Base-by-base conservation (phyloP, 1,140 invertebrate species). In the Pissodes strobi region DNA sequence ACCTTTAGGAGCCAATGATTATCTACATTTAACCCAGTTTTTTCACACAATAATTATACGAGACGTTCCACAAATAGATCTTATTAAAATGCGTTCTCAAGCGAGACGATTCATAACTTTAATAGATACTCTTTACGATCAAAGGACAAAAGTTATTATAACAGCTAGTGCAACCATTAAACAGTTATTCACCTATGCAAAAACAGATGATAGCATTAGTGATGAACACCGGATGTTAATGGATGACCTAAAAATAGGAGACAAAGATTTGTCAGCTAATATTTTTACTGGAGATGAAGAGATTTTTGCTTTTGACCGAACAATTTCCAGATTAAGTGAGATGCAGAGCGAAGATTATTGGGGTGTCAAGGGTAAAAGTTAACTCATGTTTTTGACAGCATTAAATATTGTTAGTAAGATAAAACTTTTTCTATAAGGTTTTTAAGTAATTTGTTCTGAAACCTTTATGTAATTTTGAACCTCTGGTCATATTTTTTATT, bases 241-340 rank as follows among this genome's bases (percentile, higher is more conserved):
- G 94, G 96, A 98, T 80, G 95, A 98, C 78, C 82, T 98, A 43
- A 88, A 88, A 67, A 90, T 96, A 46, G 83, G 85, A 45, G 82
- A 79, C 53, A 70, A 73, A 18, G 72, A 91, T 86, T 80, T 88
- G 71, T 82, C 84, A 63, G 88, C 93, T 5, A 95, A 90, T 75
- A 90, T 99, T 69, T 98, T 99, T 74, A 98, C 93, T 19, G 96
- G 95, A 0, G 93, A 97, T 76, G 97, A 99, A 79, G 97, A 99
- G 82, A 80, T 96, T 57, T 99, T 99, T 83, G 96, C 97, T 6
- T 97, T 94, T 79, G 93, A 97, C 68, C 83, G 97, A 58, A 97
- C 95, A 13, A 77, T 97, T 10, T 98, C 95, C 0, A 81, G 97
- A 49, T 82, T 99, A 18, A 87, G 88, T 48, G 94, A 99, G 83